These are phyloP conservation scores for Poecilia gillii DNA, from an alignment of 2,797 vertebrate species.

Conservation along the genomic window DNA sequence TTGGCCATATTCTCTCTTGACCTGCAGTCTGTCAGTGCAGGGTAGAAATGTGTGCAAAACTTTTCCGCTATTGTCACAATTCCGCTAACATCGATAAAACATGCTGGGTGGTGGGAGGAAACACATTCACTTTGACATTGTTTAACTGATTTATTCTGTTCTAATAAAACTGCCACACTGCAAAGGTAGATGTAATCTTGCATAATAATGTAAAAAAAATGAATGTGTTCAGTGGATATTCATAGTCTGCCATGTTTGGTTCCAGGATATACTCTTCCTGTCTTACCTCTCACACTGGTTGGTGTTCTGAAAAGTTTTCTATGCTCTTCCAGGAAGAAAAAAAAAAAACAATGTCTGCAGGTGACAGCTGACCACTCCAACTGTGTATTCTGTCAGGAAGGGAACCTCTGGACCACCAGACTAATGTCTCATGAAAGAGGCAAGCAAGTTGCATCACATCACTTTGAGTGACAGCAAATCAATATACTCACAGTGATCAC, in stretches of 20 bases:
- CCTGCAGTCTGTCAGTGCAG: neutral
- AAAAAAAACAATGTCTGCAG: neutral
- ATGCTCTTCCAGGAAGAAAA: neutral
- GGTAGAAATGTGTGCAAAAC: too few relatives aligned
- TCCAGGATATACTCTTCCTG: neutral
- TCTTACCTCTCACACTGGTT: neutral
- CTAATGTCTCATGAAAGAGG: constrained; percentile 61
- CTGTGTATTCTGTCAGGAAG: constrained; percentile 35
- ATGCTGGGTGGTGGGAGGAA: neutral
- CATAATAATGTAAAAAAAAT: neutral
- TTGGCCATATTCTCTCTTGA: neutral
- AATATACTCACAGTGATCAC: constrained; percentile 47
- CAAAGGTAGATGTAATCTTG: neutral
- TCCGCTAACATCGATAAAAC: too few relatives aligned
- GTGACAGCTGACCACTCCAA: neutral
- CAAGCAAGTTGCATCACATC: constrained; percentile 59
- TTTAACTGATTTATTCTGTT: neutral
- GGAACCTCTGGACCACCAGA: constrained; percentile 42
- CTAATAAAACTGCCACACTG: neutral
- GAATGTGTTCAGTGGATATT: neutral
- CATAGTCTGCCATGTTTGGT: neutral
- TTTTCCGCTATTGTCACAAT: too few relatives aligned
- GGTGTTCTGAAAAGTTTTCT: neutral
- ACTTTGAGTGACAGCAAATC: constrained; percentile 66
- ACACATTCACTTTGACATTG: neutral